These are phyloP conservation scores for Acanthochromis polyacanthus DNA, from an alignment of 2,113 vertebrate genomes.

Conservation along the genomic window DNA sequence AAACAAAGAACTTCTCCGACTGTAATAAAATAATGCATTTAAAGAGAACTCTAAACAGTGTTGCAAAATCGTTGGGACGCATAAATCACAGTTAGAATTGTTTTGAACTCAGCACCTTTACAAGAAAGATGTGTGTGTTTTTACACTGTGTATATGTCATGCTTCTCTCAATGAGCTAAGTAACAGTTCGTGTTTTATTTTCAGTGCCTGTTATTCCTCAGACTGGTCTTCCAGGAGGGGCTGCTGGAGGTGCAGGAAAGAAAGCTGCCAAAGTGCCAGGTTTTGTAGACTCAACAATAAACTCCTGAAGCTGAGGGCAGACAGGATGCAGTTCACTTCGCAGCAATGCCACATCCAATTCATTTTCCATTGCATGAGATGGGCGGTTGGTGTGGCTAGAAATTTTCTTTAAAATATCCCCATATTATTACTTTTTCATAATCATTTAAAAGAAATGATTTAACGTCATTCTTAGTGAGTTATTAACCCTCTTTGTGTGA, in stretches of 20 bases:
- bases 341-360: conserved; percentile 27
- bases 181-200: conserved; percentile 32
- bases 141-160: conserved; percentile 23
- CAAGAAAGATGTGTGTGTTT: conserved; percentile 10
- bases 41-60: not conserved
- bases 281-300: conserved; percentile 68
- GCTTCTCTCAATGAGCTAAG: not conserved
- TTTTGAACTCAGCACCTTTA: conserved; percentile 23
- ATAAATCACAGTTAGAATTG: conserved; percentile 34
- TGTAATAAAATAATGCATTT: conserved; percentile 3
- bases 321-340: conserved; percentile 43
- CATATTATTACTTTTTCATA: too few species aligned
- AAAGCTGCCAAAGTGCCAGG: conserved; percentile 88
- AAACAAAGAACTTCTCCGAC: not conserved
- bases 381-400: not conserved
- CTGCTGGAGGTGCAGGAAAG: conserved; percentile 67
- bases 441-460: too few species aligned
- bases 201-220: conserved; percentile 84
- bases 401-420: not conserved
- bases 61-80: not conserved
- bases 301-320: conserved; percentile 29
- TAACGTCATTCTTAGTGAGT: too few species aligned
- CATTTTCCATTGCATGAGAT: conserved; percentile 7
- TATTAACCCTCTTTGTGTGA: too few species aligned
- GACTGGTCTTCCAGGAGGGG: conserved; percentile 83